Evolutionary conservation across 2,888 invertebrate species (phyloP).

Genomic region (Sphaerophoria rueppellii): DNA sequence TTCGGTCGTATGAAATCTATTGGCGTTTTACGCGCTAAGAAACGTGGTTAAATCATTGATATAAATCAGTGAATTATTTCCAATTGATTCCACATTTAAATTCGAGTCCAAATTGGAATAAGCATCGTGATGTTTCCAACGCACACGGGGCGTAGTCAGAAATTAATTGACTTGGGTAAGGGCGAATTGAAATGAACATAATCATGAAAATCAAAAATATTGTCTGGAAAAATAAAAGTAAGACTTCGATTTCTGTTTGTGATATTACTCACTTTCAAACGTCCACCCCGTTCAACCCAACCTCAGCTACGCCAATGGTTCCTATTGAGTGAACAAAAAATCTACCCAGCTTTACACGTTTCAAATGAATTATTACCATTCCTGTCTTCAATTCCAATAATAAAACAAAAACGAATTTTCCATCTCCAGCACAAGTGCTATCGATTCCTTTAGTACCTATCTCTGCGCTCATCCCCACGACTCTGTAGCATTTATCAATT

Average conservation of each 20-base stretch:
- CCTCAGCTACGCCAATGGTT: too few species aligned
- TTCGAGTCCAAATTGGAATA: constrained; percentile 21
- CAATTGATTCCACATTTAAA: constrained; percentile 59
- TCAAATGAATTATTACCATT: constrained; percentile 6
- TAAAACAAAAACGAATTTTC: constrained; percentile 37
- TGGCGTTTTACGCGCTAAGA: constrained; percentile 10
- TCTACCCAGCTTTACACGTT: neutral
- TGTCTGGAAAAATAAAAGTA: too few species aligned
- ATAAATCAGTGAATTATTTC: constrained; percentile 66
- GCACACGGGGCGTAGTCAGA: constrained; percentile 8
- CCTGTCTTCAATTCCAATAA: neutral
- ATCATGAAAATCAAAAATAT: too few species aligned
- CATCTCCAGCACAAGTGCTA: constrained; percentile 49
- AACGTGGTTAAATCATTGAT: constrained; percentile 30
- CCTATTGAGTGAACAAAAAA: too few species aligned
- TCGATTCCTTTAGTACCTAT: neutral
- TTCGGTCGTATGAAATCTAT: constrained; percentile 4
- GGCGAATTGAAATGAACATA: neutral
- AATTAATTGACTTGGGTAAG: neutral
- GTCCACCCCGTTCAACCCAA: too few species aligned
- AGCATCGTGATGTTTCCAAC: neutral
- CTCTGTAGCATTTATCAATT: constrained; percentile 49
- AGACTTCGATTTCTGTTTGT: too few species aligned
- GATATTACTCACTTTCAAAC: too few species aligned
- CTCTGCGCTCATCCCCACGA: neutral